Evolutionary conservation across 2,113 vertebrate species (phyloP).

Genomic region (Copsychus sechellarum): DNA sequence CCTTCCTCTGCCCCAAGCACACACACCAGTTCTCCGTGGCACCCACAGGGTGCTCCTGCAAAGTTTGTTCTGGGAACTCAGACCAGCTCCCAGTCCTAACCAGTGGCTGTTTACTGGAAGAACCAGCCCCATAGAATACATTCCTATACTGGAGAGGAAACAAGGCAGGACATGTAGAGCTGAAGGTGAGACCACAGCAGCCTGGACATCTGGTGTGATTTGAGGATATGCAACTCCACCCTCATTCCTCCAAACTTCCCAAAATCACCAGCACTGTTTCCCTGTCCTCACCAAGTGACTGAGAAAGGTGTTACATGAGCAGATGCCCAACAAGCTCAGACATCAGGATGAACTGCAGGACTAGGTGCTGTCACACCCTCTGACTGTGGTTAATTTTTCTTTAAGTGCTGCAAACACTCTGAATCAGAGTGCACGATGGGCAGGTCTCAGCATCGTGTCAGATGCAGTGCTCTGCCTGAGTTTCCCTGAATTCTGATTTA

Average conservation of each 20-base stretch:
- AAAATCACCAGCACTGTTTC: not conserved
- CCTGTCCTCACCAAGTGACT: not conserved
- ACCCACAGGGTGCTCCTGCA: not conserved
- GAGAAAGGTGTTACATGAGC: not conserved
- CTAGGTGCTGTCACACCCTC: not conserved
- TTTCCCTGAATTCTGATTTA: not conserved
- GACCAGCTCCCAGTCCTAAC: not conserved
- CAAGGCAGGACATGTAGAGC: not conserved
- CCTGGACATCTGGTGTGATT: not conserved
- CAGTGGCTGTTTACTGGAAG: not conserved
- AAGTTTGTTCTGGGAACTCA: not conserved
- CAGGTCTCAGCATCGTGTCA: not conserved
- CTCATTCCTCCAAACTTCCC: not conserved
- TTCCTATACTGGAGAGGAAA: not conserved
- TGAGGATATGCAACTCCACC: not conserved
- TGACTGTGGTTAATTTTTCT: not conserved
- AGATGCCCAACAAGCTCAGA: not conserved
- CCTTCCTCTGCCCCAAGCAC: not conserved
- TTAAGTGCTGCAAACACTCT: not conserved
- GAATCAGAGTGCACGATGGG: not conserved
- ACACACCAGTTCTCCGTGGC: fast-evolving
- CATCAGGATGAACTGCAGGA: not conserved
- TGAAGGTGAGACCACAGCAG: not conserved
- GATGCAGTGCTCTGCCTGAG: not conserved
- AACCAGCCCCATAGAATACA: not conserved